Base-by-base conservation (phyloP, 2,113 vertebrate species). In the Corythornis cristatus region DNA sequence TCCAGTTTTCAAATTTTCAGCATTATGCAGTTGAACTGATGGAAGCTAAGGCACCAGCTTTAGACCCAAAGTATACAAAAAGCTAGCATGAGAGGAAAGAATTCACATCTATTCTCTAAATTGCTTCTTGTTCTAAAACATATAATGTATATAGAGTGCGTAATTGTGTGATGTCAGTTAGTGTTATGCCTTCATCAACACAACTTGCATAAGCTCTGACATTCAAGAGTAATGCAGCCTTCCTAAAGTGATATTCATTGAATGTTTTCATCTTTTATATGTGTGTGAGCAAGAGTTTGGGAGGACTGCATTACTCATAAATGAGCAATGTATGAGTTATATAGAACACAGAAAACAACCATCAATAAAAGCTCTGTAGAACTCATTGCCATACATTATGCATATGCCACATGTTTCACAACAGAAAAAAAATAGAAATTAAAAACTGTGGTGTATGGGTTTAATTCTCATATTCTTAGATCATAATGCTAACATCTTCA, bases 261-360 rank as follows among this genome's bases (percentile, higher is more conserved):
- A 43, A 75, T 60, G 14, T 92, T 91, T 90, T 80, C 51, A 45
- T 86, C 64, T 71, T 74, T 81, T 91, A 53, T 79, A 3, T 89
- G 57, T 66, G 33, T 94, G 72, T 88, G 80, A 95, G 72, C 68
- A 71, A 80, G 84, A 75, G 56, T 93, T 95, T 67, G 86, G 90
- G 83, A 95, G 80, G 76, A 65, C 68, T 88, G 86, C 60, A 77
- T 96, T 93, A 90, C 73, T 93, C 93, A 96, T 60, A 93, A 93
- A 77, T 96, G 95, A 96, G 92, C 83, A 83, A 78, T 83, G 56
- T 90, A 25, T 88, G 93, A 96, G 88, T 90, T 92, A 67, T 45
- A 70, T 65, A 88, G 92, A 93, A 93, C 90, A 92, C 86, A 93
- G 68, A 35, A 95, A 89, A 71, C 88, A 90, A 45, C 72, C 68